Evolutionary conservation across 2,797 vertebrate genomes (phyloP), one percentile per base, ranked within the genome.

Genomic region (Coracias cyanogaster): DNA sequence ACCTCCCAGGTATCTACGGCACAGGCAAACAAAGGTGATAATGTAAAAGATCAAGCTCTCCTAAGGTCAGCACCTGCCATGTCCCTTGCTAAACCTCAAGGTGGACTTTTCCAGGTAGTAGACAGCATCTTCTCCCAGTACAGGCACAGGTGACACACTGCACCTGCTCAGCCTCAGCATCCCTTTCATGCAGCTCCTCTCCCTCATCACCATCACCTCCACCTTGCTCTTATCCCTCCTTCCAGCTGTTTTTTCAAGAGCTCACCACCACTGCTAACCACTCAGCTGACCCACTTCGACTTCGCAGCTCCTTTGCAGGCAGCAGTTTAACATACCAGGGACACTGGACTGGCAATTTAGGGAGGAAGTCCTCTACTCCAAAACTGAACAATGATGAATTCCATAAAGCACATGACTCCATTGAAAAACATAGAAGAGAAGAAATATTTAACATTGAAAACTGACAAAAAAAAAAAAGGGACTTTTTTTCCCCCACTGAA

Each of bases 1-100:
- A 99, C 99, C 97, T 99, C 99, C 99, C 99, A 99, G 82, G 99
- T 99, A 89, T 99, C 99, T 99, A 96, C 9, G 67, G 31, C 60
- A 97, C 31, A 82, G 81, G 85, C 2, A 49, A 94, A n/a, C 6
- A 46, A 88, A 93, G 87, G 7, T 57, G 10, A 51, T 10, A n/a
- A 73, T 0, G 2, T 79, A 12, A 67, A 57, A 77, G 33, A 79
- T 20, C 15, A 72, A 25, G 62, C 16, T 45, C 58, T 48, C 17
- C 11, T 18, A n/a, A 28, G 24, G 76, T 67, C 71, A 87, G 84
- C 71, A 25, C 45, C 61, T 26, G 41, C 54, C 78, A 29, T 3
- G 25, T 64, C 92, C 35, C 46, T 17, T 39, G 21, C 31, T 25
- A 8, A 37, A 55, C 57, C 52, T 35, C 31, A 1, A 22, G 7